Conservation (phyloP, 2,797 vertebrate species). For the Peromyscus aztecus region DNA sequence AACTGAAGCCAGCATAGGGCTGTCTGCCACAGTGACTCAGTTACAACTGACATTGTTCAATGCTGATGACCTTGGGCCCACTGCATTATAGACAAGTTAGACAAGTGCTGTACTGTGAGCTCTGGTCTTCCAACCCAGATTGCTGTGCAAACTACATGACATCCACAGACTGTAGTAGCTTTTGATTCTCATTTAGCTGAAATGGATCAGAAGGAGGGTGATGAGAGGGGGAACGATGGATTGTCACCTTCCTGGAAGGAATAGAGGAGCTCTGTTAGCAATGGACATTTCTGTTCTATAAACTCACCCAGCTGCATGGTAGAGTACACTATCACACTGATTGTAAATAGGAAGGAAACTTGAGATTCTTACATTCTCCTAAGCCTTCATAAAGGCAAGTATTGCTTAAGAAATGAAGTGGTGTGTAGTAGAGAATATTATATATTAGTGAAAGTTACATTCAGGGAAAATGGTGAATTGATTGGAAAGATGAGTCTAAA, state of each 20-base stretch:
- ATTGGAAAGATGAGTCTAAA: not conserved
- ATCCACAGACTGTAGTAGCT: not conserved
- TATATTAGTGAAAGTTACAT: not conserved
- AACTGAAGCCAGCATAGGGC: not conserved
- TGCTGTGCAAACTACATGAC: not conserved
- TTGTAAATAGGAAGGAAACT: not conserved
- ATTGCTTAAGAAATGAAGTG: not conserved
- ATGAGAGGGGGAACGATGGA: not conserved
- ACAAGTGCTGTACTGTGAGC: not conserved
- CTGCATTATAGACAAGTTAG: not conserved
- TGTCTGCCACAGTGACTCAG: not conserved
- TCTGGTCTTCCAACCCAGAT: not conserved
- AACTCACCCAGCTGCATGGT: not conserved
- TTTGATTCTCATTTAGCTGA: not conserved
- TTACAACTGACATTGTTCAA: not conserved
- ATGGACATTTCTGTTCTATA: not conserved
- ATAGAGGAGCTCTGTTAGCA: not conserved
- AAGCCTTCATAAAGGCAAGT: not conserved
- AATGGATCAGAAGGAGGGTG: not conserved
- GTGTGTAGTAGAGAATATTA: not conserved
- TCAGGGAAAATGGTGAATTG: not conserved
- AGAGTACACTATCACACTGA: not conserved
- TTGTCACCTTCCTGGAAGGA: not conserved
- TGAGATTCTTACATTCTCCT: not conserved
- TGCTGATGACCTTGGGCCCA: not conserved